Evolutionary conservation across 1,140 invertebrate species (phyloP).

Genomic region (Marisa cornuarietis): DNA sequence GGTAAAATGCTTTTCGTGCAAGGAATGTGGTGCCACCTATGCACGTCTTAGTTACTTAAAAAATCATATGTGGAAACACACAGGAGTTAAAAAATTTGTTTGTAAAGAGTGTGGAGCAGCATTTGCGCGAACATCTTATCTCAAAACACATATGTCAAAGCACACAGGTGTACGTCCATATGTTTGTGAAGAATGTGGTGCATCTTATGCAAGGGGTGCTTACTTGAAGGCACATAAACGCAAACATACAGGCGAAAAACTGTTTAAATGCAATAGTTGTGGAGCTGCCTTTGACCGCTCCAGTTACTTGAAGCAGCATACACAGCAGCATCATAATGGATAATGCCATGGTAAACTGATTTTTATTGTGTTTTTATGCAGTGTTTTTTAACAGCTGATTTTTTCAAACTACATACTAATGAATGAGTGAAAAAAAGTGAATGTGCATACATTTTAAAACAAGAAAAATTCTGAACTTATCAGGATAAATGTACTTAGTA

Average conservation of each 20-base stretch:
- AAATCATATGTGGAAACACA: conserved; percentile 83
- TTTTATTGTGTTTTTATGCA: no score
- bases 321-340: no score
- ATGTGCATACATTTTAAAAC: no score
- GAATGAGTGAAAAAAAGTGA: no score
- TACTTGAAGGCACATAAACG: conserved; percentile 27
- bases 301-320: no score
- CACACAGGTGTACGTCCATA: conserved; percentile 88
- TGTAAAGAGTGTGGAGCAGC: conserved; percentile 79
- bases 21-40: conserved; percentile 80
- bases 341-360: no score
- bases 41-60: conserved; percentile 68
- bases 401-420: no score
- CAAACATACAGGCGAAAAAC: conserved; percentile 28
- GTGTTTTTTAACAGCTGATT: no score
- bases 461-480: no score
- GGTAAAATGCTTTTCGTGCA: conserved; percentile 83
- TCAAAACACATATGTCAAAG: conserved; percentile 23
- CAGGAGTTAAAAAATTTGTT: conserved; percentile 79
- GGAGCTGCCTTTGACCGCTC: no score
- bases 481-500: no score
- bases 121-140: conserved; percentile 73
- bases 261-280: no score
- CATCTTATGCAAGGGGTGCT: conserved; percentile 53
- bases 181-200: conserved; percentile 82